Percentiles rank a stretch among this genome's conserved stretches.
phyloP scores from a whole-genome alignment of 2,888 invertebrate species.

The Ctenicera cuprea region DNA sequence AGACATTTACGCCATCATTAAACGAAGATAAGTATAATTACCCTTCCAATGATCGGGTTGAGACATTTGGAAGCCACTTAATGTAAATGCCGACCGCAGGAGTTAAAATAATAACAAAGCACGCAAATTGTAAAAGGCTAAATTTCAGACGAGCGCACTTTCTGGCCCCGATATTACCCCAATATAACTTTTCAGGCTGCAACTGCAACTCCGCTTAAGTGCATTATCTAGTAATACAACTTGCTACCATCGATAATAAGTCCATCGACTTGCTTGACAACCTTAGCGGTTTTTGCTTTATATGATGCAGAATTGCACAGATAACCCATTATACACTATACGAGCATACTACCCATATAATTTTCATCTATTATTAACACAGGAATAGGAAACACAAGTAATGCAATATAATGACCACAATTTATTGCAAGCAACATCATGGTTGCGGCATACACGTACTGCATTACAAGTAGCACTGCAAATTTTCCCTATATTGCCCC shows the following conservation, averaged over 20 bases:
- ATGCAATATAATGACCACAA: conserved; percentile 24
- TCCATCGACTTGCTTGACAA: conserved; percentile 31
- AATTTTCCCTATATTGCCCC: background rate
- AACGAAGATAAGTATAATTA: conserved; percentile 53
- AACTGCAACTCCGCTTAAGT: conserved; percentile 10
- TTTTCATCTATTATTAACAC: conserved; percentile 26
- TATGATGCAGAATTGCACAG: conserved; percentile 13
- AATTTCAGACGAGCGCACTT: conserved; percentile 21
- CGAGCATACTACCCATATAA: conserved; percentile 26
- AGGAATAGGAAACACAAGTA: conserved; percentile 27
- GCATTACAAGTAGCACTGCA: conserved; percentile 16
- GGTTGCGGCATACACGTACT: conserved; percentile 13
- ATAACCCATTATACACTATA: conserved; percentile 19
- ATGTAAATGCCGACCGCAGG: conserved; percentile 47
- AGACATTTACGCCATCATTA: conserved; percentile 52
- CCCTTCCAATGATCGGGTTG: conserved; percentile 44
- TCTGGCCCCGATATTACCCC: conserved; percentile 7
- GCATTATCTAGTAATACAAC: conserved; percentile 15
- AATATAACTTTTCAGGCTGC: conserved; percentile 1
- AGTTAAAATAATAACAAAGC: conserved; percentile 52
- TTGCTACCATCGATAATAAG: conserved; percentile 23
- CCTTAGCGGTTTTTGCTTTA: conserved; percentile 28
- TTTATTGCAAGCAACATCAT: conserved; percentile 26
- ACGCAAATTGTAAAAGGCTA: conserved; percentile 41
- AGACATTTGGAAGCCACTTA: conserved; percentile 51